These are phyloP conservation scores for Pedetes capensis DNA, from an alignment of 2,113 vertebrate genomes.

Conservation along the genomic window DNA sequence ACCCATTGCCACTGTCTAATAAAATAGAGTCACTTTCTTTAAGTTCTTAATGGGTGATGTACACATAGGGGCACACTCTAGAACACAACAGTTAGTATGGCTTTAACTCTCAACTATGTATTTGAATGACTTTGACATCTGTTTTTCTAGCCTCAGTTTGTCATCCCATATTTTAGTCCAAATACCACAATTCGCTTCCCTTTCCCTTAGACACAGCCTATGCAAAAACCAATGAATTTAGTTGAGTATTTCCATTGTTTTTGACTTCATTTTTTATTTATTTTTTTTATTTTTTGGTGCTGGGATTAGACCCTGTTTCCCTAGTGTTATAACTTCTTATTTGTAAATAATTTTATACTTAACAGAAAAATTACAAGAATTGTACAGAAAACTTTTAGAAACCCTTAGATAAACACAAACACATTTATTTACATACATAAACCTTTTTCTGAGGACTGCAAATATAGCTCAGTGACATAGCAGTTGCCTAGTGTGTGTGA, in stretches of 20 bases:
- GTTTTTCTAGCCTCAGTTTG: slow-evolving; percentile 16
- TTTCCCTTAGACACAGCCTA: neutral
- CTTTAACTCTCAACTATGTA: neutral
- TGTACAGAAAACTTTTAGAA: neutral
- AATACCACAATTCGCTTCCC: neutral
- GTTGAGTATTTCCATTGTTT: neutral
- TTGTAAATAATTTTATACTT: slow-evolving; percentile 36
- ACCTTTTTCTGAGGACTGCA: slow-evolving; percentile 39
- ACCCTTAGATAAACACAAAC: neutral
- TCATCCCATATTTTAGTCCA: neutral
- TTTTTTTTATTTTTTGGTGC: neutral
- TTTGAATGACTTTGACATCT: slow-evolving; percentile 17
- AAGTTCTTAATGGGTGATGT: neutral
- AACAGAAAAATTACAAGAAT: neutral
- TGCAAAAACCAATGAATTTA: slow-evolving; percentile 3
- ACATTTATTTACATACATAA: neutral
- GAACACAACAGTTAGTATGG: neutral
- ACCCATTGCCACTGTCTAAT: neutral
- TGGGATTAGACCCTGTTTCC: neutral
- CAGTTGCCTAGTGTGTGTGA: no score
- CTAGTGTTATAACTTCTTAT: neutral
- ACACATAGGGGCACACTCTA: neutral
- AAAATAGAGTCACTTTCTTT: neutral
- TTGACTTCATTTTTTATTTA: no score
- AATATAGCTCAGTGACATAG: no score